These are phyloP conservation scores for Phyllostomus hastatus DNA, from an alignment of 2,113 vertebrate species.

Conservation along the genomic window DNA sequence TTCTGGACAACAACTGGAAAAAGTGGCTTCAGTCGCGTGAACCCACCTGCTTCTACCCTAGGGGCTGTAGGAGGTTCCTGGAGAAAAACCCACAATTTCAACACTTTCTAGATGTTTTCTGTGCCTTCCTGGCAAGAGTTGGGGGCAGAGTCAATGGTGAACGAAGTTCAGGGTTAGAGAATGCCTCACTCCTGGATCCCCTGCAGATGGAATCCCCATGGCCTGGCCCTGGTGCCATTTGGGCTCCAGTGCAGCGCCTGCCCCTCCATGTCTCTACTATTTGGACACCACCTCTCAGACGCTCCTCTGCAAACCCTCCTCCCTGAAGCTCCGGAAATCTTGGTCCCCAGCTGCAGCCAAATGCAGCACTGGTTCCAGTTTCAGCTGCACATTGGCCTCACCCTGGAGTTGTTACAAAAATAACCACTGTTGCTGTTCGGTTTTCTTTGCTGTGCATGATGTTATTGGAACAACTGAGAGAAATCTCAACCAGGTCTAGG, in stretches of 20 bases:
- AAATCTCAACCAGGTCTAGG: not conserved
- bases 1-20: not conserved
- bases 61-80: not conserved
- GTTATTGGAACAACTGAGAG: not conserved
- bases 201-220: not conserved
- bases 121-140: not conserved
- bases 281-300: not conserved
- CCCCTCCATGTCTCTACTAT: not conserved
- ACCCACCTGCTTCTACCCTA: not conserved
- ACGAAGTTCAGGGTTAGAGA: not conserved
- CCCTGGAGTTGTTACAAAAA: not conserved
- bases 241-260: fast-evolving
- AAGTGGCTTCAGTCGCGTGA: not conserved
- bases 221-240: not conserved
- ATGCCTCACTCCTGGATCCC: not conserved
- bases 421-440: not conserved
- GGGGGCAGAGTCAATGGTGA: not conserved
- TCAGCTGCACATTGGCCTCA: not conserved
- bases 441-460: not conserved
- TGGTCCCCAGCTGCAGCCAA: not conserved
- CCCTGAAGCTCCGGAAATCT: not conserved
- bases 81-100: not conserved
- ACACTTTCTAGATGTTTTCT: not conserved
- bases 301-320: not conserved
- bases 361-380: not conserved